phyloP scores from a whole-genome alignment of 2,113 vertebrate species.

The Tragelaphus imberbis region DNA sequence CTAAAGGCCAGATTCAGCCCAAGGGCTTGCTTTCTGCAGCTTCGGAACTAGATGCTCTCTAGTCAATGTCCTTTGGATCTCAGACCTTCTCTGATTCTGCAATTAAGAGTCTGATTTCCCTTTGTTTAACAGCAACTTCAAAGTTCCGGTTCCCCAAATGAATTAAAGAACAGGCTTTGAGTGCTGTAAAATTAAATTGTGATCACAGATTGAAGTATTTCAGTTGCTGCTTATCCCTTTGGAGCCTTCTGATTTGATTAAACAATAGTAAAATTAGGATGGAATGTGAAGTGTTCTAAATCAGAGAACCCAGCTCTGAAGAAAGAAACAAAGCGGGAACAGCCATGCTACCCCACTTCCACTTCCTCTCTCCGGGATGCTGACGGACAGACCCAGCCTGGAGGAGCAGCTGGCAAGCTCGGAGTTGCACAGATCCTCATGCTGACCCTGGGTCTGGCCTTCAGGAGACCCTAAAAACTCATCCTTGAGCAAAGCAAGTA shows the following conservation, averaged over 20 bases:
- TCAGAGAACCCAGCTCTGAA: background rate
- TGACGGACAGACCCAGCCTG: background rate
- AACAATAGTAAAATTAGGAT: constrained; percentile 28
- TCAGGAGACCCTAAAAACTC: background rate
- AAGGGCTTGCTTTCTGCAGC: background rate
- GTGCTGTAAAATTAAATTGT: constrained; percentile 20
- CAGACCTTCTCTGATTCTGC: background rate
- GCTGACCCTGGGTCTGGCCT: background rate
- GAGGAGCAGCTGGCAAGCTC: background rate
- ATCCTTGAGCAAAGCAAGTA: background rate
- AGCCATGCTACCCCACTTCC: background rate
- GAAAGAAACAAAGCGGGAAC: background rate
- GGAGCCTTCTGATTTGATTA: constrained; percentile 28
- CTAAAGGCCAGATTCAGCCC: background rate
- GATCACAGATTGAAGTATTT: constrained; percentile 26
- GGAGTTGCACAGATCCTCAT: background rate
- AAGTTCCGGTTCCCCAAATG: background rate
- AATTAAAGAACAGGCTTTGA: constrained; percentile 25
- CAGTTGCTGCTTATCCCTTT: constrained; percentile 17
- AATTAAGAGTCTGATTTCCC: background rate
- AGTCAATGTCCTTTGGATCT: background rate
- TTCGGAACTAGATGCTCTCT: background rate
- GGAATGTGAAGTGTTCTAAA: background rate
- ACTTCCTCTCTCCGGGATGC: background rate
- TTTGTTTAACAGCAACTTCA: constrained; percentile 5